Percentiles rank a stretch among this genome's conserved stretches.
Conservation (phyloP, 2,797 vertebrate genomes). For the Chrysocyon brachyurus region DNA sequence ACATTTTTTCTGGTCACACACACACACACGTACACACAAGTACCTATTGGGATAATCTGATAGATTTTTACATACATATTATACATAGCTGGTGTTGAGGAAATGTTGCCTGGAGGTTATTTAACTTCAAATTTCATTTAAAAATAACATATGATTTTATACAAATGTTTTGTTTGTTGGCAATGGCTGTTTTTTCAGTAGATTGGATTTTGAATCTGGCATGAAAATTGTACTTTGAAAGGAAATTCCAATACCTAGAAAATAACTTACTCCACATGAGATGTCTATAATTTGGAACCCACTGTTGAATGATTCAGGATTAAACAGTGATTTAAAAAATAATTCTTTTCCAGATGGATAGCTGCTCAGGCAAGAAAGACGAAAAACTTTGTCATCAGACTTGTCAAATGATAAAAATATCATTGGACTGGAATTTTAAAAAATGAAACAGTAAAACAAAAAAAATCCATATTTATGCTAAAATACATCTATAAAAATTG, state of each 20-base stretch:
- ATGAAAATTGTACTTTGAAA: constrained; percentile 7
- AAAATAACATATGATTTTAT: background rate
- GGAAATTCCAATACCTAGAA: constrained; percentile 63
- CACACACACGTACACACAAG: background rate
- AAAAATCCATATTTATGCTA: constrained; percentile 45
- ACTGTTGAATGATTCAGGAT: constrained; percentile 11
- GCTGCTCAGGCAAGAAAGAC: constrained; percentile 41
- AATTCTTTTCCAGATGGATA: constrained; percentile 37
- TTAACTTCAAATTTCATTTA: background rate
- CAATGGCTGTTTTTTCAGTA: background rate
- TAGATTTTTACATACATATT: background rate
- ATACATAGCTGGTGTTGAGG: background rate
- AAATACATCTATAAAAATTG: constrained; percentile 51
- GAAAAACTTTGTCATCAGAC: constrained; percentile 14
- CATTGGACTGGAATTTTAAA: background rate
- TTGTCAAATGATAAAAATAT: constrained; percentile 72
- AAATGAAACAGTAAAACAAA: constrained; percentile 31
- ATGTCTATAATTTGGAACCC: constrained; percentile 29
- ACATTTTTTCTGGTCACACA: background rate
- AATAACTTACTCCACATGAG: background rate
- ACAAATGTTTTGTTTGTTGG: constrained; percentile 40
- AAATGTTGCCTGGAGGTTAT: background rate
- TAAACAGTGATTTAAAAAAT: background rate
- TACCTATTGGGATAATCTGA: background rate
- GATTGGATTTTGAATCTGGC: constrained; percentile 67